Conservation (phyloP, 2,797 vertebrate species). For the Alosa sapidissima region DNA sequence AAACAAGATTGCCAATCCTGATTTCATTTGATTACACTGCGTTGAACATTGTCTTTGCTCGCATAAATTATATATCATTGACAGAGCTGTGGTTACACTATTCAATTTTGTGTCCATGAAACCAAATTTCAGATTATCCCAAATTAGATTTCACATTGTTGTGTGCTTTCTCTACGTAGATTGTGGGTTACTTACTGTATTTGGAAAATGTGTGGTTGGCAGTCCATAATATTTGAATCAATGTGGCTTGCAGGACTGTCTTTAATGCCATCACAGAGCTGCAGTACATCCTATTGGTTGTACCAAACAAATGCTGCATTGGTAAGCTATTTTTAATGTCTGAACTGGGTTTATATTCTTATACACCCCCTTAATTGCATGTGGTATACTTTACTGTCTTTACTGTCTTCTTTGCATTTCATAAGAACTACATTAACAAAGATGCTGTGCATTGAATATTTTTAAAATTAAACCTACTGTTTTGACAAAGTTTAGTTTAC, state of each 20-base stretch:
- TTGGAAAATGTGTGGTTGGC: slow-evolving; percentile 25
- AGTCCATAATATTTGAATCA: slow-evolving; percentile 35
- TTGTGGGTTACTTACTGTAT: slow-evolving; percentile 25
- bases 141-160: slow-evolving; percentile 41
- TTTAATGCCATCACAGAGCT: slow-evolving; percentile 82
- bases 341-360: neutral
- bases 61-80: slow-evolving; percentile 47
- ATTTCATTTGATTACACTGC: slow-evolving; percentile 46
- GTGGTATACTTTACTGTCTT: neutral
- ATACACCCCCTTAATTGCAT: neutral
- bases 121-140: slow-evolving; percentile 44
- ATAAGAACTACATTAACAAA: neutral
- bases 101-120: slow-evolving; percentile 36
- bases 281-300: slow-evolving; percentile 82
- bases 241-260: slow-evolving; percentile 70
- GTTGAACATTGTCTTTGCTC: slow-evolving; percentile 46
- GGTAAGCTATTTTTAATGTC: slow-evolving; percentile 69
- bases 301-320: slow-evolving; percentile 66
- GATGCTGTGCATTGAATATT: neutral
- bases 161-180: slow-evolving; percentile 12
- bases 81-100: slow-evolving; percentile 41
- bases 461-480: neutral
- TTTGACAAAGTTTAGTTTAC: neutral
- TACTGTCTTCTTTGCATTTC: neutral
- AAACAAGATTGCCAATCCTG: slow-evolving; percentile 45